Conservation (phyloP, 2,888 invertebrate species). For the Listrodromus nycthemerus region DNA sequence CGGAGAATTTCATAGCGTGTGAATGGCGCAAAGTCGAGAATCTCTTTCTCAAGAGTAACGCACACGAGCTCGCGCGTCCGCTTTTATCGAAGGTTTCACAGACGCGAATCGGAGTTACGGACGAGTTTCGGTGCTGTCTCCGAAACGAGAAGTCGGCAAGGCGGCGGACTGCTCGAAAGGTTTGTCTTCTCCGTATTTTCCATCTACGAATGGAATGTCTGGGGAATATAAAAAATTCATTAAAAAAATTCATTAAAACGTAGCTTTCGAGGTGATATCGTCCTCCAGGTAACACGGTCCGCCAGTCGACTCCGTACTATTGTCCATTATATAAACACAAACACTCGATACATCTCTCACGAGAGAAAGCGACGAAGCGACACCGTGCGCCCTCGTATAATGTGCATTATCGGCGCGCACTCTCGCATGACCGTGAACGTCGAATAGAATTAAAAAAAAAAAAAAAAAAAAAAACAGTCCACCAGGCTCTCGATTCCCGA, state of each 20-base stretch:
- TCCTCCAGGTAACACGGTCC: too few relatives aligned
- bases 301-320: not conserved
- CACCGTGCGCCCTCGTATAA: not conserved
- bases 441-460: too few relatives aligned
- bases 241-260: too few relatives aligned
- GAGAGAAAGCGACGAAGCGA: not conserved
- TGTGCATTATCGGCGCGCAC: not conserved
- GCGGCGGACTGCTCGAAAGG: not conserved
- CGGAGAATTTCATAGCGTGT: not conserved
- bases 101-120: not conserved
- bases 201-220: not conserved
- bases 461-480: slow-evolving; percentile 30
- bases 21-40: too few relatives aligned
- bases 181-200: not conserved
- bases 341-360: not conserved
- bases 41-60: slow-evolving; percentile 17
- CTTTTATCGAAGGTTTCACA: not conserved
- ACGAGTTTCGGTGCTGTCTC: slow-evolving; percentile 8
- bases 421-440: not conserved
- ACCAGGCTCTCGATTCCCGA: slow-evolving; percentile 40
- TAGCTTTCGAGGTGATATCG: too few relatives aligned
- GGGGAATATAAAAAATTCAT: not conserved
- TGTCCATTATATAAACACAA: not conserved
- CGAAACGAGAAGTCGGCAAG: not conserved
- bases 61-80: not conserved